Percentiles rank a stretch among this genome's conserved stretches.
phyloP scores from a whole-genome alignment of 2,113 vertebrate genomes.

The Aspidoscelis tigris region DNA sequence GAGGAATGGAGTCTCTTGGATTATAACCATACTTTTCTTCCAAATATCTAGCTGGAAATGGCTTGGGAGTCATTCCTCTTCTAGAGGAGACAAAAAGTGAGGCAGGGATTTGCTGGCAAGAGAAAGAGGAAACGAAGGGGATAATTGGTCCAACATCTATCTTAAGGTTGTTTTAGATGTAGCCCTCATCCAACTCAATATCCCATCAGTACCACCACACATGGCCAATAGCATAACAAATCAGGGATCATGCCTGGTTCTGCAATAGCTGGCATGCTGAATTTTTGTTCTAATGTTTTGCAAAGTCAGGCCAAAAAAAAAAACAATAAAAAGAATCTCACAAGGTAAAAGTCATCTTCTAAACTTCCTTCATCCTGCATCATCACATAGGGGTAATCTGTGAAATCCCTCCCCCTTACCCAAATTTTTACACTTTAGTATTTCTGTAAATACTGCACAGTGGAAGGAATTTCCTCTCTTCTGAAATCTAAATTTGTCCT shows the following conservation, averaged over 20 bases:
- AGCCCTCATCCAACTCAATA: no score
- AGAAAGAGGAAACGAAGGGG: no score
- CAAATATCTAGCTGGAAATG: not conserved
- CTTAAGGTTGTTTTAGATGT: no score
- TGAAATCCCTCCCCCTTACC: not conserved
- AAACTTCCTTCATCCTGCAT: not conserved
- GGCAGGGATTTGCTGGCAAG: not conserved
- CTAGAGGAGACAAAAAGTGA: not conserved
- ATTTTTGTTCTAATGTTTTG: not conserved
- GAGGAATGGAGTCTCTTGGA: not conserved
- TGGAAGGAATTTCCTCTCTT: not conserved
- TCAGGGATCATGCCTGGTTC: not conserved
- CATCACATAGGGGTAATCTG: not conserved
- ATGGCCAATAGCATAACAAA: no score
- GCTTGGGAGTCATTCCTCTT: not conserved
- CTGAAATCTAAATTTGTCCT: slow-evolving; percentile 2
- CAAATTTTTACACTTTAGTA: not conserved
- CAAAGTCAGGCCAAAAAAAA: not conserved
- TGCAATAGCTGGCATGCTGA: not conserved
- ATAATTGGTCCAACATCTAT: no score
- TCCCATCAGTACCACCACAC: no score
- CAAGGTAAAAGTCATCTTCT: not conserved
- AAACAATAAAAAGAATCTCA: no score
- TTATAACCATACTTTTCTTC: not conserved
- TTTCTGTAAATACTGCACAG: not conserved